A percentile compares a stretch with the other conserved stretches of the same genome.
Conservation (phyloP, 2,888 invertebrate genomes). For the Drosophila dives region DNA sequence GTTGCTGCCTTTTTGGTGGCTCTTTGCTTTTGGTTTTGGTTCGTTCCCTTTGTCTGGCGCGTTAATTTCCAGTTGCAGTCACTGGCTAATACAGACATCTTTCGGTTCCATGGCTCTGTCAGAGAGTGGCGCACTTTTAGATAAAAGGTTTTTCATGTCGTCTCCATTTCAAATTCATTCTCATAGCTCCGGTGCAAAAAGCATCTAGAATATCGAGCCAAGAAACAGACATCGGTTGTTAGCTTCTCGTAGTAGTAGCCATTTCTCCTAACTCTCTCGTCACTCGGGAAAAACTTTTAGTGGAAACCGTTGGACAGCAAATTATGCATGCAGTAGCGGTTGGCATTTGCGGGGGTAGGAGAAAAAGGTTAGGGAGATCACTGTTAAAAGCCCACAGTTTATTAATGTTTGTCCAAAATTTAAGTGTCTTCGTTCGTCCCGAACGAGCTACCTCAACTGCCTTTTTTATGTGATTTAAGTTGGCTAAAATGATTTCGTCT, state of each 20-base stretch:
- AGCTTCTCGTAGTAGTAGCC: constrained; percentile 32
- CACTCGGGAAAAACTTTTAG: constrained; percentile 71
- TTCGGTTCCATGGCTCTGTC: constrained; percentile 25
- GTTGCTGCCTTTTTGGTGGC: constrained; percentile 37
- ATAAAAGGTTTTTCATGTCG: constrained; percentile 79
- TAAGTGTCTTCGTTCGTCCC: constrained; percentile 58
- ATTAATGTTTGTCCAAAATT: constrained; percentile 79
- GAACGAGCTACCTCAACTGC: constrained; percentile 20
- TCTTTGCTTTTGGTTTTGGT: constrained; percentile 30
- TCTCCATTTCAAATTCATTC: constrained; percentile 71
- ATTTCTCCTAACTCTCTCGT: constrained; percentile 34
- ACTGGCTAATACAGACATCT: constrained; percentile 76
- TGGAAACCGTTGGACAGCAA: constrained; percentile 68
- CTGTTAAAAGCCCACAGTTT: constrained; percentile 70
- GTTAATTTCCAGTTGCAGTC: constrained; percentile 73
- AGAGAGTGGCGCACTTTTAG: constrained; percentile 64
- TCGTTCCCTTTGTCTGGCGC: constrained; percentile 51
- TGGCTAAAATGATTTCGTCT: constrained; percentile 77
- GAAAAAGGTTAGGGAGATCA: not conserved
- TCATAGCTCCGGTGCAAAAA: constrained; percentile 55
- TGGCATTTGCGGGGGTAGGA: not conserved
- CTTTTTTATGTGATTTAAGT: constrained; percentile 61
- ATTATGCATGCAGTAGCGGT: constrained; percentile 67
- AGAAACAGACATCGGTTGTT: constrained; percentile 19
- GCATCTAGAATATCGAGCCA: constrained; percentile 29